phyloP scores from a whole-genome alignment of 1,140 invertebrate genomes.

The Zaprionus camerounensis region DNA sequence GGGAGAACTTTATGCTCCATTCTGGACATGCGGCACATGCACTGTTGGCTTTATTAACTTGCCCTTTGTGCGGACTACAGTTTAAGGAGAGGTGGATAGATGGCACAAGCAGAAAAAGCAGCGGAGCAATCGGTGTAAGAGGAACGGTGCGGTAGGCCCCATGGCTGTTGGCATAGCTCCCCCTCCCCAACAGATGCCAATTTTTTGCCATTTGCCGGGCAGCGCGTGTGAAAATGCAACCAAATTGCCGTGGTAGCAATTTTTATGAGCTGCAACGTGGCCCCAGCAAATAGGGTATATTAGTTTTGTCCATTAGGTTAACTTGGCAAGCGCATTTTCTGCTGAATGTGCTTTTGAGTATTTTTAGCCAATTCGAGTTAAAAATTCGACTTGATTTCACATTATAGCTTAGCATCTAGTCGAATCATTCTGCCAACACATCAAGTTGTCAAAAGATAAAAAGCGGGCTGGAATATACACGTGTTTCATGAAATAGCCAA shows the following conservation, averaged over 20 bases:
- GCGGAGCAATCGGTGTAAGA: background rate
- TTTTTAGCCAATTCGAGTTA: too few relatives aligned
- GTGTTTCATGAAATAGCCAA: too few relatives aligned
- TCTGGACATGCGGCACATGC: slow-evolving; percentile 58
- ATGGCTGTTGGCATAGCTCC: slow-evolving; percentile 13
- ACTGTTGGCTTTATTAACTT: slow-evolving; percentile 73
- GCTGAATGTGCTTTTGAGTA: too few relatives aligned
- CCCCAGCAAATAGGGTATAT: slow-evolving; percentile 7
- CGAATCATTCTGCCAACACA: too few relatives aligned
- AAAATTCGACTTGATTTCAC: too few relatives aligned
- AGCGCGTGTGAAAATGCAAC: slow-evolving; percentile 52
- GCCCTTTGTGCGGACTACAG: slow-evolving; percentile 49
- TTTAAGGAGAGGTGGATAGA: slow-evolving; percentile 5
- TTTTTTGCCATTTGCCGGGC: slow-evolving; percentile 42
- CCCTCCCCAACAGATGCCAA: slow-evolving; percentile 36
- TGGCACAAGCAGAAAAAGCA: background rate
- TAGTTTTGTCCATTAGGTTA: too few relatives aligned
- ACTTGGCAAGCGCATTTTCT: too few relatives aligned
- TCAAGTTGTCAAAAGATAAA: too few relatives aligned
- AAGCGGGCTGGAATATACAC: too few relatives aligned
- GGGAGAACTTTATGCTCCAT: slow-evolving; percentile 31
- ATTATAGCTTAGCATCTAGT: too few relatives aligned
- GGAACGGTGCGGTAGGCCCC: background rate
- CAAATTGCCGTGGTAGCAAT: slow-evolving; percentile 53
- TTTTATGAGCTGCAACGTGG: slow-evolving; percentile 14